Percentiles rank a stretch among this genome's conserved stretches.
Evolutionary conservation across 2,113 vertebrate species (phyloP).

Genomic region (Caranx melampygus): DNA sequence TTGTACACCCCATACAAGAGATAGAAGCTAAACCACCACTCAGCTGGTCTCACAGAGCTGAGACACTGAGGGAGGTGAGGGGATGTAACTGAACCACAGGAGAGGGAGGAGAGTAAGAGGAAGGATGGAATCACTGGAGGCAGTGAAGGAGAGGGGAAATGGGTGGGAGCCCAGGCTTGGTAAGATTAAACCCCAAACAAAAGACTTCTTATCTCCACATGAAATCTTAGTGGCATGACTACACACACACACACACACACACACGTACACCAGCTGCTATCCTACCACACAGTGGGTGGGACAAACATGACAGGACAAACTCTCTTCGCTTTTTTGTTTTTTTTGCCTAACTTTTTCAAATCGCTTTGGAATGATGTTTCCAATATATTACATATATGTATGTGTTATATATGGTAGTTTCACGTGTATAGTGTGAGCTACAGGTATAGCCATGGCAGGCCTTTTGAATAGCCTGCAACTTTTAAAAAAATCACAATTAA

Average conservation of each 20-base stretch:
- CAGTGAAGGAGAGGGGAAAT: slow-evolving; percentile 57
- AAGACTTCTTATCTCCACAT: slow-evolving; percentile 75
- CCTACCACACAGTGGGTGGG: neutral
- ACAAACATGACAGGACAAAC: neutral
- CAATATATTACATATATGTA: no score
- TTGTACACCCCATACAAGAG: neutral
- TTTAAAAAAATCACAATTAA: neutral
- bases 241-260: slow-evolving; percentile 47
- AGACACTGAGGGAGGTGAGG: neutral
- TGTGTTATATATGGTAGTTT: no score
- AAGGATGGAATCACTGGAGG: slow-evolving; percentile 44
- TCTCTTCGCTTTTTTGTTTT: neutral
- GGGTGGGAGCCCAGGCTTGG: slow-evolving; percentile 46
- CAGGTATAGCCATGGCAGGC: neutral
- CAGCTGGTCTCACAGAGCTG: neutral
- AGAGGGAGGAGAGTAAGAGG: slow-evolving; percentile 39
- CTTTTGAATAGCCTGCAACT: neutral
- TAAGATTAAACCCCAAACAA: slow-evolving; percentile 74
- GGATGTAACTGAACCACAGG: slow-evolving; percentile 29
- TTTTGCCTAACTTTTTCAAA: no score
- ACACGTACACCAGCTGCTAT: slow-evolving; percentile 26
- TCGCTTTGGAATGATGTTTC: no score
- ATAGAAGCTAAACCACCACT: neutral
- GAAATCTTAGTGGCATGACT: slow-evolving; percentile 64
- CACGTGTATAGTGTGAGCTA: neutral